Percentiles rank a stretch among this genome's conserved stretches.
These are phyloP conservation scores for Eilema depressum DNA, from an alignment of 2,888 invertebrate genomes.

Conservation along the genomic window DNA sequence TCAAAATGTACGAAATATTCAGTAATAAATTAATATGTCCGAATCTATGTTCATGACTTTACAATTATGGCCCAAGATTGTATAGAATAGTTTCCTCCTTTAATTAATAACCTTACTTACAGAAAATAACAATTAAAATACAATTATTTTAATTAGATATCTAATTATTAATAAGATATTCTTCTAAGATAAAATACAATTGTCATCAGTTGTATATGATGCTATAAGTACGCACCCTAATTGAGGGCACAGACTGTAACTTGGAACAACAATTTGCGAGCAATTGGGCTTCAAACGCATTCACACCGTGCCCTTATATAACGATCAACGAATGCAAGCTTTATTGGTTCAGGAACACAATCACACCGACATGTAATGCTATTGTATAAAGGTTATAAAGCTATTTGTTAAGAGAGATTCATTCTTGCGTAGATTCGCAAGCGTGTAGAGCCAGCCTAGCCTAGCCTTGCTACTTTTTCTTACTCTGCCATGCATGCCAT, in stretches of 20 bases:
- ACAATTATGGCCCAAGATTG: too few species aligned
- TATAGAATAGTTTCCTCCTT: too few species aligned
- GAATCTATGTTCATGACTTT: too few species aligned
- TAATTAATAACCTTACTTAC: too few species aligned
- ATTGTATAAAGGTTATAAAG: too few species aligned
- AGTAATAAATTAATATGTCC: too few species aligned
- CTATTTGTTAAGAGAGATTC: not conserved
- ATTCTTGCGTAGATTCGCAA: not conserved
- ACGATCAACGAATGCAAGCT: constrained; percentile 29
- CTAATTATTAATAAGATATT: too few species aligned
- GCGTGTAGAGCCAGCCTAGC: not conserved
- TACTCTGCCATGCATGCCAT: too few species aligned
- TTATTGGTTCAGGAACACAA: constrained; percentile 15
- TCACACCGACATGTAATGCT: constrained; percentile 26
- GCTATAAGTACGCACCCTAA: constrained; percentile 40
- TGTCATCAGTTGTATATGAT: not conserved
- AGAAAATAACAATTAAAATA: too few species aligned
- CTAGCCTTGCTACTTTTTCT: too few species aligned
- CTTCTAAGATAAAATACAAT: not conserved
- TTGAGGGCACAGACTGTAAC: constrained; percentile 30
- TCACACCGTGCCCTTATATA: constrained; percentile 47
- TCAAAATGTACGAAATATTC: too few species aligned
- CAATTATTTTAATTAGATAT: too few species aligned
- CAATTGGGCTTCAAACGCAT: constrained; percentile 67
- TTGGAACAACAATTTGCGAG: constrained; percentile 65